These are phyloP conservation scores for Rhinoptilus africanus DNA, from an alignment of 2,113 vertebrate genomes.

Conservation along the genomic window DNA sequence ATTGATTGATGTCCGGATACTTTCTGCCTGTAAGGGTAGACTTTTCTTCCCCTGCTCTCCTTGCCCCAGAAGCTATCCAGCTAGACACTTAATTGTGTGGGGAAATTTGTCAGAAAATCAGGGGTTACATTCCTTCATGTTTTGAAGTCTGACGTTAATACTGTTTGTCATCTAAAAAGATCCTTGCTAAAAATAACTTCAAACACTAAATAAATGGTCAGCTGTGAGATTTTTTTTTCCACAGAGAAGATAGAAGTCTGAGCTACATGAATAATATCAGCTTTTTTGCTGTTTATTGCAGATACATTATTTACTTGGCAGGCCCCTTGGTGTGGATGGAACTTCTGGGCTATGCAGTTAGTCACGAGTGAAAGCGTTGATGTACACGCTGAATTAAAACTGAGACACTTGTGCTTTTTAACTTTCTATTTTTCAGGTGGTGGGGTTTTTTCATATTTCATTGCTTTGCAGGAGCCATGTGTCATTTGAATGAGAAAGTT, in stretches of 20 bases:
- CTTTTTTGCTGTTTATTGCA: neutral
- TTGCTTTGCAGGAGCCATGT: neutral
- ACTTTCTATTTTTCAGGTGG: neutral
- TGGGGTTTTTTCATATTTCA: neutral
- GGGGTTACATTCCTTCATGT: constrained; percentile 5
- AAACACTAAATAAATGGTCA: neutral
- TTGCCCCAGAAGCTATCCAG: neutral
- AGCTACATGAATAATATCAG: neutral
- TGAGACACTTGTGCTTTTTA: neutral
- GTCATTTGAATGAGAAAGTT: neutral
- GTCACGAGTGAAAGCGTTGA: neutral
- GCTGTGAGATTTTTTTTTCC: neutral
- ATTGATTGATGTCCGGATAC: neutral
- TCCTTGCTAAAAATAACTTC: constrained; percentile 27
- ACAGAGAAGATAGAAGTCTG: neutral
- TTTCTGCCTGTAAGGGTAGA: neutral
- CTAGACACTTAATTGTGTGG: neutral
- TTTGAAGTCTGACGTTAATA: constrained; percentile 20
- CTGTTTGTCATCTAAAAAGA: constrained; percentile 28
- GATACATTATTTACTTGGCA: neutral
- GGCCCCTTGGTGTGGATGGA: neutral
- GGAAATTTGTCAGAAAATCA: constrained; percentile 11
- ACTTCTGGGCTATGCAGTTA: neutral
- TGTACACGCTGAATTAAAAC: neutral
- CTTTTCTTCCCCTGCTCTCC: neutral